phyloP scores from a whole-genome alignment of 2,797 vertebrate genomes.

The Myotis daubentonii region DNA sequence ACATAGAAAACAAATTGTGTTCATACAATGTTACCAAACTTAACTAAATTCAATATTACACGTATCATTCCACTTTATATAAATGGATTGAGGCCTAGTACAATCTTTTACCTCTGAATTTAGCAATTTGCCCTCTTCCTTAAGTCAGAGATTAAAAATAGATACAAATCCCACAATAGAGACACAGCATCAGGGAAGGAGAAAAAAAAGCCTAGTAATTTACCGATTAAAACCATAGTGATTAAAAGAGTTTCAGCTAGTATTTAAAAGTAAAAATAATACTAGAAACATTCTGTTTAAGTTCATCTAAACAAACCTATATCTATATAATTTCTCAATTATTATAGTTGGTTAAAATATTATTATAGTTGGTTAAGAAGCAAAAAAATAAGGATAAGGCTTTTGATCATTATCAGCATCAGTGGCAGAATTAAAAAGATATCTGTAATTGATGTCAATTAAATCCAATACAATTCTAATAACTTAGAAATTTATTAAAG shows the following conservation, averaged over 20 bases:
- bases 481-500: constrained; percentile 12
- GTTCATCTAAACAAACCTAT: constrained; percentile 27
- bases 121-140: constrained; percentile 19
- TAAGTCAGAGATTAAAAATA: constrained; percentile 38
- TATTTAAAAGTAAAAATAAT: constrained; percentile 46
- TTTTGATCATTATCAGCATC: constrained; percentile 36
- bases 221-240: constrained; percentile 31
- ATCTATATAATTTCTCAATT: constrained; percentile 5
- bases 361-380: background rate
- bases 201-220: background rate
- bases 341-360: background rate
- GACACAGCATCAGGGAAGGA: constrained; percentile 53
- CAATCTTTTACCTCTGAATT: constrained; percentile 38
- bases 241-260: constrained; percentile 47
- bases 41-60: constrained; percentile 37
- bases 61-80: constrained; percentile 41
- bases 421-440: background rate
- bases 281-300: constrained; percentile 51
- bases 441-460: background rate
- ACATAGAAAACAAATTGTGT: constrained; percentile 11
- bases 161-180: constrained; percentile 59
- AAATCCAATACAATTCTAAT: background rate
- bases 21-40: constrained; percentile 26
- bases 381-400: background rate
- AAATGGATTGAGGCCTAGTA: background rate